A percentile compares a stretch with the other conserved stretches of the same genome.
Evolutionary conservation across 2,113 vertebrate genomes (phyloP).

Genomic region (Rhea pennata): DNA sequence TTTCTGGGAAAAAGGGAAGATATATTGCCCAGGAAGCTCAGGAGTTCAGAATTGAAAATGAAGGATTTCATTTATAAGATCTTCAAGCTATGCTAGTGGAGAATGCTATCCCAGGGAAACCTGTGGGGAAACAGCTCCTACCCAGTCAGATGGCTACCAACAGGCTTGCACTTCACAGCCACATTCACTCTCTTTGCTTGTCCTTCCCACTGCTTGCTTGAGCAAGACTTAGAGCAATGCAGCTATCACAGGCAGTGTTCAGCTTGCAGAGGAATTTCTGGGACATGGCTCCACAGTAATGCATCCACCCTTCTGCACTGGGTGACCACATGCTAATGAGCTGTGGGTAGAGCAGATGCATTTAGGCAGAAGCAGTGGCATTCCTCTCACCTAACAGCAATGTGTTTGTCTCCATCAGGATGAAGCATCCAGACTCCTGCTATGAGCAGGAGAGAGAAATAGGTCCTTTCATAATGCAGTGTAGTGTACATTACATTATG

Average conservation of each 20-base stretch:
- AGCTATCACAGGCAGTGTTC: neutral
- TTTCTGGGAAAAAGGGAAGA: neutral
- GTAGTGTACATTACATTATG: too few relatives aligned
- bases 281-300: neutral
- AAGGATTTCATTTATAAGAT: neutral
- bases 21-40: neutral
- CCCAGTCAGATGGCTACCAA: too few relatives aligned
- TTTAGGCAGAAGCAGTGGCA: neutral
- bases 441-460: neutral
- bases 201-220: neutral
- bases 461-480: neutral
- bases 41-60: neutral
- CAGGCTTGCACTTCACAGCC: neutral
- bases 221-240: neutral
- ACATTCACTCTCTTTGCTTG: neutral
- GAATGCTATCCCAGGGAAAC: neutral
- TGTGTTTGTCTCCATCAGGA: neutral
- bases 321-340: neutral
- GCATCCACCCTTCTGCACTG: neutral
- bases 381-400: too few relatives aligned
- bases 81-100: neutral
- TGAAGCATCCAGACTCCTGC: neutral
- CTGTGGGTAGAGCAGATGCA: neutral
- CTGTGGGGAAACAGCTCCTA: too few relatives aligned
- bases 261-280: neutral